Conservation (phyloP, 1,140 invertebrate genomes). For the Sarcophaga peregrina region DNA sequence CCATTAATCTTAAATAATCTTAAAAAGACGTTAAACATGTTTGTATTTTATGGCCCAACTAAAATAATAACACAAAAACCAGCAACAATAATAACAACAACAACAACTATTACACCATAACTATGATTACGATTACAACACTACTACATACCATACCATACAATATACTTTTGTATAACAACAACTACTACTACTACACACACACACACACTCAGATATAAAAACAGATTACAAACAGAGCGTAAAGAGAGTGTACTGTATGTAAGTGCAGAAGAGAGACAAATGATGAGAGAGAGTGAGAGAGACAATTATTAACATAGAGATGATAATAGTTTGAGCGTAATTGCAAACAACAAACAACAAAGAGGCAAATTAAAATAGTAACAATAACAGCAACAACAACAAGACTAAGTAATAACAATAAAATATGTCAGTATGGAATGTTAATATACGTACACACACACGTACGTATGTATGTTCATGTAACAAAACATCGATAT, state of each 20-base stretch:
- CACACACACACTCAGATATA: no score
- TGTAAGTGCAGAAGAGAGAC: neutral
- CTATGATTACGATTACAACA: slow-evolving; percentile 28
- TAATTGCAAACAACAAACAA: slow-evolving; percentile 32
- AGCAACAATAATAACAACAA: neutral
- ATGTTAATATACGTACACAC: neutral
- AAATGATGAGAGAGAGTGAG: no score
- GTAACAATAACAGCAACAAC: slow-evolving; percentile 11
- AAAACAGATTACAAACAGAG: no score
- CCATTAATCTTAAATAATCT: slow-evolving; percentile 40
- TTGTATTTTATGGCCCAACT: slow-evolving; percentile 18
- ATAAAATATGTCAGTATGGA: slow-evolving; percentile 36
- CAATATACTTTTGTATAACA: neutral
- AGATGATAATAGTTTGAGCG: neutral
- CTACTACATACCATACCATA: neutral
- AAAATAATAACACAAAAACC: neutral
- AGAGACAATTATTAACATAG: neutral
- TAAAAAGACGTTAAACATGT: neutral
- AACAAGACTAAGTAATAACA: slow-evolving; percentile 28
- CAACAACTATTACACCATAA: slow-evolving; percentile 23
- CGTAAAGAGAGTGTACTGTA: neutral
- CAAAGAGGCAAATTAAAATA: neutral
- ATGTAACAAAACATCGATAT: neutral
- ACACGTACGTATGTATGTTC: no score
- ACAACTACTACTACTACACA: no score